Conservation (phyloP, 30 jellyfish, hydroid and myxozoan species). For the Aurelia sp. region DNA sequence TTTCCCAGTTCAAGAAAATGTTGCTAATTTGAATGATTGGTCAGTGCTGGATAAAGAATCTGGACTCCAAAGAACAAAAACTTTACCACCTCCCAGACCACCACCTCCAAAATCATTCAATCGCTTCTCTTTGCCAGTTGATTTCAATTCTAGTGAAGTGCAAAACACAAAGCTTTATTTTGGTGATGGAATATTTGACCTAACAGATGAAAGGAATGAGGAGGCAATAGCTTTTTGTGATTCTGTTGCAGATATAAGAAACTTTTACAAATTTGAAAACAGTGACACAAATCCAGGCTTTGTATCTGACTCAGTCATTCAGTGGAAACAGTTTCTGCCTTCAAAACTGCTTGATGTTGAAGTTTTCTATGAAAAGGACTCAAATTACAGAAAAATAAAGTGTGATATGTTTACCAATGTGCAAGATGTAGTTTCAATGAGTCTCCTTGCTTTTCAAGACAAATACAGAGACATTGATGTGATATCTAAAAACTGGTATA, state of each 20-base stretch:
- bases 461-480: conserved; percentile 70
- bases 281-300: conserved; percentile 81
- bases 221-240: conserved; percentile 85
- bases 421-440: conserved; percentile 63
- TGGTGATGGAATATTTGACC: conserved; percentile 85
- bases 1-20: no score
- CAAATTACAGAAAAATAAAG: conserved; percentile 21
- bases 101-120: conserved; percentile 54
- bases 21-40: no score
- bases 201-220: conserved; percentile 91
- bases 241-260: conserved; percentile 76
- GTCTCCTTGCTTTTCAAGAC: conserved; percentile 48
- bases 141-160: conserved; percentile 26
- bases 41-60: background rate
- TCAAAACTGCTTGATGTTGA: conserved; percentile 17
- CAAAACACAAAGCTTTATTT: conserved; percentile 56
- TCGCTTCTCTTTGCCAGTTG: conserved; percentile 66
- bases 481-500: conserved; percentile 69
- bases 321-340: conserved; percentile 13
- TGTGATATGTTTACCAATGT: conserved; percentile 57
- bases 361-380: conserved; percentile 48
- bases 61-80: conserved; percentile 6
- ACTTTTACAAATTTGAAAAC: conserved; percentile 25
- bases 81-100: conserved; percentile 69
- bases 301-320: conserved; percentile 44